A percentile compares a stretch with the other conserved stretches of the same genome.
Conservation (phyloP, 2,113 vertebrate genomes). For the Cavia porcellus region DNA sequence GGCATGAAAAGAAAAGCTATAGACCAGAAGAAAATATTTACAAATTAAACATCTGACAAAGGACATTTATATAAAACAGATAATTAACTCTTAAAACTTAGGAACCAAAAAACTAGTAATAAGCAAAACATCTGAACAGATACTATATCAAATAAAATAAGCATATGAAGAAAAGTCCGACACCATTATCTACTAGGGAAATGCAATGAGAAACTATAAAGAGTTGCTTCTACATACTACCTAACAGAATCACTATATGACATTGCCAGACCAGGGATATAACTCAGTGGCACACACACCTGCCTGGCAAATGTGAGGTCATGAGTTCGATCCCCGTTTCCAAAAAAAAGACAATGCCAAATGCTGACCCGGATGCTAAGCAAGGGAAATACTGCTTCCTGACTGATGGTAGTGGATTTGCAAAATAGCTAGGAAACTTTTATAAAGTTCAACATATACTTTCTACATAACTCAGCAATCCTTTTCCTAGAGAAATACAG, state of each 20-base stretch:
- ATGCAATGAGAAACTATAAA: neutral
- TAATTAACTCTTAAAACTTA: conserved; percentile 25
- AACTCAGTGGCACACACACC: no score
- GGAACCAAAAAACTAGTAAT: neutral
- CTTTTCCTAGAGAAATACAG: conserved; percentile 31
- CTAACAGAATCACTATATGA: neutral
- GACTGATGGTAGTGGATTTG: neutral
- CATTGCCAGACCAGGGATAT: no score
- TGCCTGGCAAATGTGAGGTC: no score
- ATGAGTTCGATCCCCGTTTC: no score
- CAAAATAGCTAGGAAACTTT: neutral
- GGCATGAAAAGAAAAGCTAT: no score
- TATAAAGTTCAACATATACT: conserved; percentile 13
- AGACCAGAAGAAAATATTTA: no score
- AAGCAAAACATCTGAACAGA: conserved; percentile 1
- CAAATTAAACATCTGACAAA: conserved; percentile 42
- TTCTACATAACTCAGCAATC: neutral
- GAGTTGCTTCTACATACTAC: neutral
- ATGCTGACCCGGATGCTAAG: neutral
- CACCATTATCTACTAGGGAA: neutral
- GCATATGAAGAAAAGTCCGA: conserved; percentile 9
- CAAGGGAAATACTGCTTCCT: neutral
- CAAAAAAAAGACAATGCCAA: neutral
- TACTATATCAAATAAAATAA: neutral
- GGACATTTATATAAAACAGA: neutral